Conservation (phyloP, 2,113 vertebrate species). For the Siniperca knerii region DNA sequence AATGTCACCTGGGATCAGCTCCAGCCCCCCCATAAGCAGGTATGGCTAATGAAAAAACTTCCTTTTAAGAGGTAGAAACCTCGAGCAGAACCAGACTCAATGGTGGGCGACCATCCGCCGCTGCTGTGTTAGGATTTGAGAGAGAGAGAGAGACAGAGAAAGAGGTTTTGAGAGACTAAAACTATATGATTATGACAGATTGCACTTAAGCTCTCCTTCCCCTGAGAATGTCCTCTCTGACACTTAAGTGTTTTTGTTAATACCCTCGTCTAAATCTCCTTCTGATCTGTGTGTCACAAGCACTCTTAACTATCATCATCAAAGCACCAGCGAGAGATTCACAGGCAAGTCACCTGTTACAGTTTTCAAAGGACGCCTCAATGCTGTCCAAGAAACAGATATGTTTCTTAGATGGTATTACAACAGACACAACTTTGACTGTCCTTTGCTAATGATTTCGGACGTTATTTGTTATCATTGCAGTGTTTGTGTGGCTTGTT, state of each 20-base stretch:
- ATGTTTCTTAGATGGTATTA: background rate
- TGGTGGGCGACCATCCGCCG: too few relatives aligned
- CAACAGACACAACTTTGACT: constrained; percentile 3
- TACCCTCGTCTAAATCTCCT: constrained; percentile 43
- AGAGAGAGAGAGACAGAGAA: too few relatives aligned
- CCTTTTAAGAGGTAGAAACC: too few relatives aligned
- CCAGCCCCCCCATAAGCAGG: too few relatives aligned
- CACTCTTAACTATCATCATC: constrained; percentile 47
- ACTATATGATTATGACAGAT: constrained; percentile 30
- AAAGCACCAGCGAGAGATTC: constrained; percentile 32
- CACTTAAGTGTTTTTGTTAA: constrained; percentile 48
- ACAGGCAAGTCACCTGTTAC: constrained; percentile 25
- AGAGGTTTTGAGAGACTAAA: background rate
- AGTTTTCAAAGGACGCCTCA: constrained; percentile 11
- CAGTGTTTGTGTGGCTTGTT: background rate
- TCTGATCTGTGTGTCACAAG: constrained; percentile 45
- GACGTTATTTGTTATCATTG: background rate
- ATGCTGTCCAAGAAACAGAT: background rate
- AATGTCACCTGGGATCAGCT: too few relatives aligned
- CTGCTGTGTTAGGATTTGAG: too few relatives aligned
- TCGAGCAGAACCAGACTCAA: too few relatives aligned
- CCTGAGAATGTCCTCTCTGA: constrained; percentile 35
- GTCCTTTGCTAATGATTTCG: constrained; percentile 11
- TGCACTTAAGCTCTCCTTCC: constrained; percentile 36
- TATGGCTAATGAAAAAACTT: too few relatives aligned